Evolutionary conservation across 2,888 invertebrate species (phyloP).

Genomic region (Drosophila borealis): DNA sequence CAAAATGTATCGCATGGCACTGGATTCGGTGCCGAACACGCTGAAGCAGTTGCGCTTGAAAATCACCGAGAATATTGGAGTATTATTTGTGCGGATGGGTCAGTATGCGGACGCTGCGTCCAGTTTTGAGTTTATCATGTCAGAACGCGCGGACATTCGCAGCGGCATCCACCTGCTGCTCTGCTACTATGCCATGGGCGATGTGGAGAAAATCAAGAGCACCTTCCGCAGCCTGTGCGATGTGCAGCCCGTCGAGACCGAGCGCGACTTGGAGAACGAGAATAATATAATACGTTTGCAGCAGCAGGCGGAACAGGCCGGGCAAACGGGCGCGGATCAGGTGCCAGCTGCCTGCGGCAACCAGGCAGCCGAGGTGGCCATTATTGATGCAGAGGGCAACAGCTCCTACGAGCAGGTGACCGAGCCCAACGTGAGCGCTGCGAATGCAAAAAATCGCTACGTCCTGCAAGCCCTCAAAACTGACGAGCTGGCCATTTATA

Average conservation of each 20-base stretch:
- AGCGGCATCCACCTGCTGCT: slow-evolving; percentile 95
- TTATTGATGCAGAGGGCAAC: slow-evolving; percentile 63
- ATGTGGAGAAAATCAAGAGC: slow-evolving; percentile 96
- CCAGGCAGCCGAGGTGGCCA: slow-evolving; percentile 61
- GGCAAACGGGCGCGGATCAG: slow-evolving; percentile 35
- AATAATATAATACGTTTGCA: slow-evolving; percentile 92
- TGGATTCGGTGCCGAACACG: slow-evolving; percentile 97
- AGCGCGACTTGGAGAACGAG: slow-evolving; percentile 88
- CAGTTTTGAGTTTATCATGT: slow-evolving; percentile 99
- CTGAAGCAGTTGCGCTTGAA: slow-evolving; percentile 97
- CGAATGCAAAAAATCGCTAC: slow-evolving; percentile 86
- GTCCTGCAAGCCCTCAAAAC: slow-evolving; percentile 91
- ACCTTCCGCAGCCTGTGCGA: slow-evolving; percentile 96
- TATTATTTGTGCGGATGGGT: slow-evolving; percentile 97
- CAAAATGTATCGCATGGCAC: slow-evolving; percentile 99
- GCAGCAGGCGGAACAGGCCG: slow-evolving; percentile 75
- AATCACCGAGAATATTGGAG: slow-evolving; percentile 97
- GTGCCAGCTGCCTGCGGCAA: slow-evolving; percentile 9
- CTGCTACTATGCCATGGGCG: slow-evolving; percentile 95
- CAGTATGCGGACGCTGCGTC: slow-evolving; percentile 98
- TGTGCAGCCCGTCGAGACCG: slow-evolving; percentile 87
- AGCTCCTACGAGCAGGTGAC: slow-evolving; percentile 51
- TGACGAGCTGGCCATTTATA: slow-evolving; percentile 91
- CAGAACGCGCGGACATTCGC: slow-evolving; percentile 95
- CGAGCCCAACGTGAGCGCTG: slow-evolving; percentile 31